phyloP scores from a whole-genome alignment of 1,140 invertebrate genomes.

The Aplysia californica region DNA sequence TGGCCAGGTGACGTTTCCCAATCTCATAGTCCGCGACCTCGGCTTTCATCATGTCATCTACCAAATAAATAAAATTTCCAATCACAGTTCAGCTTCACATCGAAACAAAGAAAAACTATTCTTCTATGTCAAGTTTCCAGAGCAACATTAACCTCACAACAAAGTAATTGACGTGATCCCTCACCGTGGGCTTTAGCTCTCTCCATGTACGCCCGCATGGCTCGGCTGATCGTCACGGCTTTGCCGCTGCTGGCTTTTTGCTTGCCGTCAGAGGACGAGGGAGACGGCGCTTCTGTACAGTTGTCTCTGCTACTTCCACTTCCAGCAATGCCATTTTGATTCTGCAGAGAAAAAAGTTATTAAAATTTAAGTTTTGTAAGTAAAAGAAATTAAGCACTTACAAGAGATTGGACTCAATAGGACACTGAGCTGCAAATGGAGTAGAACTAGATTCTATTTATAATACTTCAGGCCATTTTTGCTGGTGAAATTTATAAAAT shows the following conservation, averaged over 20 bases:
- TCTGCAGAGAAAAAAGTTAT: too few relatives aligned
- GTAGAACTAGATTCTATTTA: too few relatives aligned
- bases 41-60: conserved; percentile 86
- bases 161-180: too few relatives aligned
- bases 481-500: not conserved
- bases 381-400: too few relatives aligned
- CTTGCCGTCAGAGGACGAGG: not conserved
- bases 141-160: too few relatives aligned
- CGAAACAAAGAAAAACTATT: too few relatives aligned
- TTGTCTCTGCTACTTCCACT: not conserved
- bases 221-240: conserved; percentile 75
- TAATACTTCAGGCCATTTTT: not conserved
- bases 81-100: not conserved
- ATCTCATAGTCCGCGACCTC: conserved; percentile 87
- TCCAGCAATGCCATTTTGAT: too few relatives aligned
- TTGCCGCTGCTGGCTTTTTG: conserved; percentile 34
- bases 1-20: conserved; percentile 94
- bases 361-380: too few relatives aligned
- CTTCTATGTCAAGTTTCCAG: too few relatives aligned
- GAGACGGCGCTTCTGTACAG: not conserved
- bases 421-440: too few relatives aligned
- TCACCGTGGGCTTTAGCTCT: conserved; percentile 80
- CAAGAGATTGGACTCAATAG: too few relatives aligned
- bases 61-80: conserved; percentile 25
- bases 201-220: conserved; percentile 89